A percentile compares a stretch with the other conserved stretches of the same genome.
Evolutionary conservation across 92 coral and sea anemone genomes (phyloP).

Genomic region (Heteractis magnifica): DNA sequence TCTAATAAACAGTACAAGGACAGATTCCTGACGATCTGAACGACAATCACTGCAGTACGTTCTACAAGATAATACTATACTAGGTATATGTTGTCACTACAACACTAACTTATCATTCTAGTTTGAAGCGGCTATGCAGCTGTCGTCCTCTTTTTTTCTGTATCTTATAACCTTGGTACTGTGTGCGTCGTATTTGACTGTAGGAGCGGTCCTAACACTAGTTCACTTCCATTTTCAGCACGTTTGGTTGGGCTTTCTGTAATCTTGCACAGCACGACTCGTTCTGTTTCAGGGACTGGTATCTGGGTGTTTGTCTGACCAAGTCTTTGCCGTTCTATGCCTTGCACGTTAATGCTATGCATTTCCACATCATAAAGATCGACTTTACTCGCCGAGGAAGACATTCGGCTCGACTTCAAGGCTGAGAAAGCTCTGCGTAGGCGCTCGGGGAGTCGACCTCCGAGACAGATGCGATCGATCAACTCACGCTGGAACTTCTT

Average conservation of each 20-base stretch:
- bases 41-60: too few species aligned
- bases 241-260: not conserved
- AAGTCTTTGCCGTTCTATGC: not conserved
- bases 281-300: not conserved
- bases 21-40: too few species aligned
- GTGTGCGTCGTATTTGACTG: not conserved
- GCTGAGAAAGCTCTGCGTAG: not conserved
- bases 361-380: not conserved
- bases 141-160: too few species aligned
- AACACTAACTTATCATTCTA: too few species aligned
- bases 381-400: not conserved
- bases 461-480: slow-evolving; percentile 2
- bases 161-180: too few species aligned
- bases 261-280: not conserved
- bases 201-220: too few species aligned
- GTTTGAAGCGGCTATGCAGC: too few species aligned
- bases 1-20: too few species aligned
- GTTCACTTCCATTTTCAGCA: not conserved
- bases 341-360: not conserved
- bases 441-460: not conserved
- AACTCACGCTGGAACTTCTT: slow-evolving; percentile 34
- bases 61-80: too few species aligned
- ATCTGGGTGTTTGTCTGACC: not conserved
- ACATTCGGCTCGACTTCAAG: not conserved
- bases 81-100: too few species aligned